Percentiles rank a stretch among this genome's conserved stretches.
phyloP scores from a whole-genome alignment of 2,888 invertebrate genomes.

The Caenorhabditis uteleia region DNA sequence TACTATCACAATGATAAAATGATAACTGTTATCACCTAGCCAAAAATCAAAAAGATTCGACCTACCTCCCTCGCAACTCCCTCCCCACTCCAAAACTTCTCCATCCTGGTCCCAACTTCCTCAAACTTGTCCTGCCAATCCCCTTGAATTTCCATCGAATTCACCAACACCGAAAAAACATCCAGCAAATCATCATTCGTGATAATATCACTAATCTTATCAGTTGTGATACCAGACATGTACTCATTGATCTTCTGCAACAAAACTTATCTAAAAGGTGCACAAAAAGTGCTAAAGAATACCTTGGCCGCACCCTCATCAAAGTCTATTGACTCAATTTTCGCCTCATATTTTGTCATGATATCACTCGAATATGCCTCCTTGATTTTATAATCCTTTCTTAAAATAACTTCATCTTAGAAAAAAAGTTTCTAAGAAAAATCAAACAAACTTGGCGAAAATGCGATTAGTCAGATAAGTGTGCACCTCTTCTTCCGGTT shows the following conservation, averaged over 20 bases:
- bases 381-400: constrained; percentile 22
- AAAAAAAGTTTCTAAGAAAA: background rate
- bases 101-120: too few species aligned
- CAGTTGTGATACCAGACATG: constrained; percentile 17
- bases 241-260: constrained; percentile 16
- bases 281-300: too few species aligned
- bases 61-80: too few species aligned
- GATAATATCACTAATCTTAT: constrained; percentile 16
- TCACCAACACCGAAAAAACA: constrained; percentile 35
- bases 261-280: too few species aligned
- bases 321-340: constrained; percentile 13
- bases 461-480: constrained; percentile 21
- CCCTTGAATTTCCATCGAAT: constrained; percentile 38
- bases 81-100: too few species aligned
- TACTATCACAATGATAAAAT: too few species aligned
- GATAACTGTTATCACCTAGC: too few species aligned
- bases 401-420: too few species aligned
- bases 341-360: constrained; percentile 17
- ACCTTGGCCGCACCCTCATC: constrained; percentile 11
- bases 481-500: constrained; percentile 21
- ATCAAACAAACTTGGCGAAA: constrained; percentile 25
- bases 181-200: constrained; percentile 22
- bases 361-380: constrained; percentile 17
- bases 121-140: constrained; percentile 25
- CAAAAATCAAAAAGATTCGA: too few species aligned